Conservation (phyloP, 2,797 vertebrate species). For the Danio albolineatus region DNA sequence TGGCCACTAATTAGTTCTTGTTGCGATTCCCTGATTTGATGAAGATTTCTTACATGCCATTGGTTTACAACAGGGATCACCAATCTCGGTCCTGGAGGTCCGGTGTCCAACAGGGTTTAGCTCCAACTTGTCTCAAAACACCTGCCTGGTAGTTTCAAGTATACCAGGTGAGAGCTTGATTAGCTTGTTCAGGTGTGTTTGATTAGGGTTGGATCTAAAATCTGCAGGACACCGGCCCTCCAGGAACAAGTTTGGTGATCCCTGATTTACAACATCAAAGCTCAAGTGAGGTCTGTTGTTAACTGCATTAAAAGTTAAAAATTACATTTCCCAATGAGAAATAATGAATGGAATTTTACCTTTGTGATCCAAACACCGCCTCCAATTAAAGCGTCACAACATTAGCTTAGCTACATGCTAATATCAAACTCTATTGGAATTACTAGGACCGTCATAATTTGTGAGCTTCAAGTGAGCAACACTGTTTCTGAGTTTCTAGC, state of each 20-base stretch:
- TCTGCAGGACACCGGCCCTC: no score
- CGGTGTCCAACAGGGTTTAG: no score
- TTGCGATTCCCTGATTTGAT: no score
- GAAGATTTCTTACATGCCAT: background rate
- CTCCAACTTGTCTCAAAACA: no score
- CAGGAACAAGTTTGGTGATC: no score
- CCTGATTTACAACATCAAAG: background rate
- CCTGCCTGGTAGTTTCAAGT: no score
- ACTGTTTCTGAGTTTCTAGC: background rate
- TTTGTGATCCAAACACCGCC: background rate
- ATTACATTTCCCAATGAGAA: background rate
- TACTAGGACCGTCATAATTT: background rate
- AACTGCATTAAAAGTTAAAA: no score
- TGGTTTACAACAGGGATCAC: background rate
- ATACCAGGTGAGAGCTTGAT: no score
- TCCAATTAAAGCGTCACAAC: background rate
- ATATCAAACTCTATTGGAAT: background rate
- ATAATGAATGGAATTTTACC: background rate
- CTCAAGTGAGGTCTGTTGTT: background rate
- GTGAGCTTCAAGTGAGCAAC: background rate
- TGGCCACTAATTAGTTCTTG: no score
- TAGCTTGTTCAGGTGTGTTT: no score
- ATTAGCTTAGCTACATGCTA: conserved; percentile 5
- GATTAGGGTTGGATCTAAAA: no score
- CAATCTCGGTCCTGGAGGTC: no score